Conservation (phyloP, 1,140 invertebrate species). For the Drosophila pseudoobscura region DNA sequence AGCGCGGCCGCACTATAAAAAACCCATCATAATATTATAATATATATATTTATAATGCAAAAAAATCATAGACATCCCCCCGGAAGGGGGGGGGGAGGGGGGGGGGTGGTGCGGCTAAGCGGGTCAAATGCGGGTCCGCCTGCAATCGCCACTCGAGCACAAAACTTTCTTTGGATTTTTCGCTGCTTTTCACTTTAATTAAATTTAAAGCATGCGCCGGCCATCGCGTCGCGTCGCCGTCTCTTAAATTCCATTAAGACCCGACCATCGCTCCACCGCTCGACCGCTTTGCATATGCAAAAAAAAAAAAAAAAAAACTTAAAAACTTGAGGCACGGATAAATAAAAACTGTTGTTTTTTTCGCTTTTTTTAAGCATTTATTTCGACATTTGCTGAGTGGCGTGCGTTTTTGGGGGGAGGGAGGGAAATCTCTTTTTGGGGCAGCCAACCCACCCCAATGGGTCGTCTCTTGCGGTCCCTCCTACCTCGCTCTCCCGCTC, state of each 20-base stretch:
- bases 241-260: constrained; percentile 47
- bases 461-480: not conserved
- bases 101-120: constrained; percentile 61
- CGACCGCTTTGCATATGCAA: constrained; percentile 70
- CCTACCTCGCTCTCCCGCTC: not conserved
- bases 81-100: not conserved
- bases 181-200: constrained; percentile 76
- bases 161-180: constrained; percentile 75
- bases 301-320: constrained; percentile 45
- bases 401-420: constrained; percentile 8
- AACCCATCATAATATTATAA: constrained; percentile 42
- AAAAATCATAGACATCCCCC: constrained; percentile 38
- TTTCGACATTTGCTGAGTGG: constrained; percentile 30
- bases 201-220: constrained; percentile 73
- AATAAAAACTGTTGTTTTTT: constrained; percentile 47
- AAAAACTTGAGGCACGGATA: constrained; percentile 31
- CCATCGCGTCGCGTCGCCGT: constrained; percentile 4
- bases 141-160: constrained; percentile 40
- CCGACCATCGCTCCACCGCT: no score
- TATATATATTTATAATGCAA: constrained; percentile 55
- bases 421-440: constrained; percentile 42
- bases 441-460: constrained; percentile 30
- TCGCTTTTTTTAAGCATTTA: constrained; percentile 44
- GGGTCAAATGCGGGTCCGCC: constrained; percentile 62
- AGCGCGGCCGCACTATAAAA: constrained; percentile 33